Evolutionary conservation across 2,888 invertebrate genomes (phyloP).

Genomic region (Spilarctia lutea): DNA sequence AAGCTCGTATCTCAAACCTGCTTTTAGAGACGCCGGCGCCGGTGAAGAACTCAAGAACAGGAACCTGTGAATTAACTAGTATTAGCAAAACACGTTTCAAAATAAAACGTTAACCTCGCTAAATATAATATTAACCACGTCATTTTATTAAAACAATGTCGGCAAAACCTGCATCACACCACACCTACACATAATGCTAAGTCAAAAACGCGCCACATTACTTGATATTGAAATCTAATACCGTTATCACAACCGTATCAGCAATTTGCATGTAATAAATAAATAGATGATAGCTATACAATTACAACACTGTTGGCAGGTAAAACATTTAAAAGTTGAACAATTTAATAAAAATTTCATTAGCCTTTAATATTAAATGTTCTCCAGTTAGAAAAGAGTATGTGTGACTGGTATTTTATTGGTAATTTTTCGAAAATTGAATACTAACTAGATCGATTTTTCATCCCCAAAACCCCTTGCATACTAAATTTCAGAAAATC

Average conservation of each 20-base stretch:
- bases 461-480: too few species aligned
- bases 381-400: too few species aligned
- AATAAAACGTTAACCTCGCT: neutral
- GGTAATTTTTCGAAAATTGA: too few species aligned
- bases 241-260: slow-evolving; percentile 1
- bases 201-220: neutral
- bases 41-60: too few species aligned
- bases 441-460: too few species aligned
- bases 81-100: neutral
- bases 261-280: neutral
- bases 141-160: neutral
- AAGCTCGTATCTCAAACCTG: neutral
- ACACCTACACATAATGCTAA: neutral
- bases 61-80: neutral
- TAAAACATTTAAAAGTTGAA: neutral
- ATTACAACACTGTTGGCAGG: neutral
- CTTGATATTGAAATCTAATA: neutral
- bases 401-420: too few species aligned
- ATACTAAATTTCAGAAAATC: too few species aligned
- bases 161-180: neutral
- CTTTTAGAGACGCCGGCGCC: too few species aligned
- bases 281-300: neutral
- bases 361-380: too few species aligned
- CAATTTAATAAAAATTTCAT: neutral
- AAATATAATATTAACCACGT: neutral